Percentiles rank a stretch among this genome's conserved stretches.
These are phyloP conservation scores for Pogonophryne albipinna DNA, from an alignment of 2,797 vertebrate species.

Conservation along the genomic window DNA sequence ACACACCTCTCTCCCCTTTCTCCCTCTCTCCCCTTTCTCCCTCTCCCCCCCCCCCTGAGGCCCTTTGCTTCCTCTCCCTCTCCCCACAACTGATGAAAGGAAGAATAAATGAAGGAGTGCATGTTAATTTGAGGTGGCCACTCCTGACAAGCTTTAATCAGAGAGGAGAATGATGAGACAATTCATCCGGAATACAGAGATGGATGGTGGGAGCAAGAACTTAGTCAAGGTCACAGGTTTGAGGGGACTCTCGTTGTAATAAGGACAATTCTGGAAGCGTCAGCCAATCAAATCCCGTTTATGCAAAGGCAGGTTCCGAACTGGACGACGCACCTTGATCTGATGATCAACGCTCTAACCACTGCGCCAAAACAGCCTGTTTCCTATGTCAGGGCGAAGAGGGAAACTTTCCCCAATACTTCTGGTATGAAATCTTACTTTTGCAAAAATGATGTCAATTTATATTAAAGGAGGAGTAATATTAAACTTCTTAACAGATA, in stretches of 20 bases:
- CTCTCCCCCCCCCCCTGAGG: constrained; percentile 46
- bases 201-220: constrained; percentile 12
- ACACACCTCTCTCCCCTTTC: constrained; percentile 13
- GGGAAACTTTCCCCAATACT: background rate
- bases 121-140: constrained; percentile 73
- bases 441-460: no score
- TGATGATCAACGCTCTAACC: no score
- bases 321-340: no score
- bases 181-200: constrained; percentile 44
- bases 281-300: no score
- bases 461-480: no score
- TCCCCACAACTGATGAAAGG: constrained; percentile 71
- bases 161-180: constrained; percentile 43
- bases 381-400: background rate
- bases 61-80: constrained; percentile 35
- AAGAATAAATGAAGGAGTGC: constrained; percentile 71
- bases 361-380: no score
- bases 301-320: no score
- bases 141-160: constrained; percentile 76
- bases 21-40: constrained; percentile 27
- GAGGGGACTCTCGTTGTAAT: background rate
- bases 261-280: background rate
- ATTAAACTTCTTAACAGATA: no score
- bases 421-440: background rate
- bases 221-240: constrained; percentile 49